Percentiles rank a stretch among this genome's conserved stretches.
Conservation (phyloP, 2,113 vertebrate species). For the Camelus bactrianus region DNA sequence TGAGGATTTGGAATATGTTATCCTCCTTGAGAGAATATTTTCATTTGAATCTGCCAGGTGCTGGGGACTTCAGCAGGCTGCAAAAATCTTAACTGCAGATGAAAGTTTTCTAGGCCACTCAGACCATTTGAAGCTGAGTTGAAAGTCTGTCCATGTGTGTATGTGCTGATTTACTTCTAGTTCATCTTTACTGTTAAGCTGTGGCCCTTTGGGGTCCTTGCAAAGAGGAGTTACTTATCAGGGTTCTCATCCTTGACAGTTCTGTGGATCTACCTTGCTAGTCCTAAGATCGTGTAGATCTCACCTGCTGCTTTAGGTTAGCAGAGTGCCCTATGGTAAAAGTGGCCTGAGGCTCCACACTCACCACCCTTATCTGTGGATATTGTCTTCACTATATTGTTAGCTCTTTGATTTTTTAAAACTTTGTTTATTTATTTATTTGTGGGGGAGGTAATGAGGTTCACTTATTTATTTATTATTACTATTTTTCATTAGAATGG, state of each 20-base stretch:
- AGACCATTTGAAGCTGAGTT: background rate
- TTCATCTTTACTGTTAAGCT: background rate
- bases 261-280: background rate
- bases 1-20: background rate
- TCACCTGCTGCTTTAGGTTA: background rate
- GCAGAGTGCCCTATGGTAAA: background rate
- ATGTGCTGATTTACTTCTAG: background rate
- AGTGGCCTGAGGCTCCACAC: background rate
- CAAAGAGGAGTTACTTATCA: background rate
- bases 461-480: too few species aligned
- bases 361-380: background rate
- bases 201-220: background rate
- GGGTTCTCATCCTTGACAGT: background rate
- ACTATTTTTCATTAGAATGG: background rate
- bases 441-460: too few species aligned
- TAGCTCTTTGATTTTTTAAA: background rate
- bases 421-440: too few species aligned
- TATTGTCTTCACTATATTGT: background rate
- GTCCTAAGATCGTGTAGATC: background rate
- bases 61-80: background rate
- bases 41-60: background rate
- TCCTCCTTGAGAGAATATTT: background rate
- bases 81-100: background rate
- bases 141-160: background rate
- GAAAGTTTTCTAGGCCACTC: background rate